Base-by-base conservation (phyloP, 2,888 invertebrate species). In the Malacosoma neustria region DNA sequence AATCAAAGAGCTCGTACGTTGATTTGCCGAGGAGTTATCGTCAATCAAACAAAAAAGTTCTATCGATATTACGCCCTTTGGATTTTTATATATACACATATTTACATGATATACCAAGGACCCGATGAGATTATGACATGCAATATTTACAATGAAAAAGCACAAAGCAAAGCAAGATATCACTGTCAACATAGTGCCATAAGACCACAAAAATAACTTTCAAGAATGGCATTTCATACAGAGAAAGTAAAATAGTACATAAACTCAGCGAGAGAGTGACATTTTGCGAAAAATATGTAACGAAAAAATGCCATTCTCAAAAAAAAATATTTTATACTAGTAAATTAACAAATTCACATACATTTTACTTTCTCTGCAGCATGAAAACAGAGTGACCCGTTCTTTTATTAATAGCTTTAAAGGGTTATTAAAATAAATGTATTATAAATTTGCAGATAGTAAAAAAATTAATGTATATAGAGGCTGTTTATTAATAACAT, bases 311-410 rank as follows among this genome's bases (percentile, higher is more conserved):
- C 68, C 74, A 70, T 63, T 55, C 66, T 68, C 54, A 51, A 43
- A 29, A 32, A 33, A 40, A 36, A 42, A 38, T 14, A 40, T 11
- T 13, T 9, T 1, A 7, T 6, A 29, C 29, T n/a, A n/a, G 6
- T 13, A 32, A n/a, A 34, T 6, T 32, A 14, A 9, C n/a, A 32
- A 32, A 12, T 33, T 40, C 75, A 79, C 76, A 58, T 76, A 80
- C 71, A 75, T 72, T 74, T 81, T 79, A 82, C 77, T 82, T 81
- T 81, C 81, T 79, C 82, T 81, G 81, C 77, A 59, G 80, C 81
- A 50, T 61, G 45, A 51, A 61, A 63, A 57, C 57, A 60, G 49
- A 57, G 22, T 22, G 5, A 22, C n/a, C n/a, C n/a, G n/a, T n/a
- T n/a, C n/a, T n/a, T n/a, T n/a, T n/a, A n/a, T n/a, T n/a, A n/a